Evolutionary conservation across 2,888 invertebrate genomes (phyloP).

Genomic region (Synergus itoensis): DNA sequence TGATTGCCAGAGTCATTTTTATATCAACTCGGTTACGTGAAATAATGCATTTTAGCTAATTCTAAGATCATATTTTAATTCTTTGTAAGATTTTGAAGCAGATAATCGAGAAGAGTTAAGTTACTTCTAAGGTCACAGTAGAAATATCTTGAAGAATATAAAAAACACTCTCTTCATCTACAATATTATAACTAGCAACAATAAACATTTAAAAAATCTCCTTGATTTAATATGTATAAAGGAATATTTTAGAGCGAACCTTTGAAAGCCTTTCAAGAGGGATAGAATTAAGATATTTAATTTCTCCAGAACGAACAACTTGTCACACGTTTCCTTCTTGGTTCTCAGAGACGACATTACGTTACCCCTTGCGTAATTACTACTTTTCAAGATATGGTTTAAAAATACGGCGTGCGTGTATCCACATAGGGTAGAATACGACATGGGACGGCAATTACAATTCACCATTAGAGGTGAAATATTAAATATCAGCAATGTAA

Average conservation of each 20-base stretch:
- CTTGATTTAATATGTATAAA: no score
- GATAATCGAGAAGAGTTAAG: no score
- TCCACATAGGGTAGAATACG: background rate
- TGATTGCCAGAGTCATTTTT: no score
- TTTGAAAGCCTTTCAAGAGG: background rate
- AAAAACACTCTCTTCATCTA: no score
- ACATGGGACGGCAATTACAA: constrained; percentile 34
- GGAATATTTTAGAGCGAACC: background rate
- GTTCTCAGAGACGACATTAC: background rate
- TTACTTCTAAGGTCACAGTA: no score
- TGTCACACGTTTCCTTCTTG: background rate
- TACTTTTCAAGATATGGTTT: background rate
- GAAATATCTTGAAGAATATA: no score
- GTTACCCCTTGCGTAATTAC: background rate
- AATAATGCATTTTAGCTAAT: no score
- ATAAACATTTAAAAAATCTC: no score
- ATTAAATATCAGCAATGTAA: constrained; percentile 65
- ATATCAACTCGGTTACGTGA: no score
- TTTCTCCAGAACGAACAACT: background rate
- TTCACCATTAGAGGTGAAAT: constrained; percentile 63
- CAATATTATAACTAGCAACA: no score
- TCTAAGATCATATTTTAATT: no score
- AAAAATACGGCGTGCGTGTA: constrained; percentile 15
- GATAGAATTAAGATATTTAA: background rate
- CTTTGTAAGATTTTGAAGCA: no score